Conservation (phyloP, 2,113 vertebrate genomes). For the Synchiropus splendidus region DNA sequence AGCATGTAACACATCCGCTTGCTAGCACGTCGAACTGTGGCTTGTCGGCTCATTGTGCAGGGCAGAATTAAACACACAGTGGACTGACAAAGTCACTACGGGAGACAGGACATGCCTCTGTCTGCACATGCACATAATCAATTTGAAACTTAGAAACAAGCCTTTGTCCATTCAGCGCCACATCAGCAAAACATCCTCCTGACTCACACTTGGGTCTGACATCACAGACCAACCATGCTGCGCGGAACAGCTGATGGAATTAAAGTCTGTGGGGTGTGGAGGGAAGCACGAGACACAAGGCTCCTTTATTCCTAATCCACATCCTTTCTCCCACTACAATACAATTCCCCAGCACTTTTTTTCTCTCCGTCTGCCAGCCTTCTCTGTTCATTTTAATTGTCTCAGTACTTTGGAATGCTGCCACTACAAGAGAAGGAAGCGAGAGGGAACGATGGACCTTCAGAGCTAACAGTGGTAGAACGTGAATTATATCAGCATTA, state of each 20-base stretch:
- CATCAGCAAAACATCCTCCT: conserved; percentile 38
- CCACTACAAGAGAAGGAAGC: conserved; percentile 36
- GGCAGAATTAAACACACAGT: conserved; percentile 5
- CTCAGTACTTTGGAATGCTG: conserved; percentile 28
- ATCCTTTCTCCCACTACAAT: conserved; percentile 25
- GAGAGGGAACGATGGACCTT: too few relatives aligned
- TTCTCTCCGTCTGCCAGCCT: conserved; percentile 3
- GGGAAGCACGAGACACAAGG: conserved; percentile 49
- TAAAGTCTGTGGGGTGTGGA: conserved; percentile 20
- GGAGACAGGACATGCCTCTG: background rate
- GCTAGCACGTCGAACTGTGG: too few relatives aligned
- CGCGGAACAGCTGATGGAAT: conserved; percentile 55
- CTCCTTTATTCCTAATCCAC: conserved; percentile 31
- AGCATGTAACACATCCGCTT: too few relatives aligned
- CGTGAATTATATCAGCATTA: too few relatives aligned
- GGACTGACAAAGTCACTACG: too few relatives aligned
- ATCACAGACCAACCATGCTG: conserved; percentile 43
- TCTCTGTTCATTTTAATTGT: conserved; percentile 20
- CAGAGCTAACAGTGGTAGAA: too few relatives aligned
- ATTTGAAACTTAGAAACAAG: conserved; percentile 17
- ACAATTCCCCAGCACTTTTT: background rate
- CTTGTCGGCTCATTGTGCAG: too few relatives aligned
- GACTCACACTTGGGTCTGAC: conserved; percentile 39
- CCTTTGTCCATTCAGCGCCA: conserved; percentile 47
- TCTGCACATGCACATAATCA: conserved; percentile 11